A percentile compares a stretch with the other conserved stretches of the same genome.
These are phyloP conservation scores for Tenthredo notha DNA, from an alignment of 2,888 invertebrate species.

Conservation along the genomic window DNA sequence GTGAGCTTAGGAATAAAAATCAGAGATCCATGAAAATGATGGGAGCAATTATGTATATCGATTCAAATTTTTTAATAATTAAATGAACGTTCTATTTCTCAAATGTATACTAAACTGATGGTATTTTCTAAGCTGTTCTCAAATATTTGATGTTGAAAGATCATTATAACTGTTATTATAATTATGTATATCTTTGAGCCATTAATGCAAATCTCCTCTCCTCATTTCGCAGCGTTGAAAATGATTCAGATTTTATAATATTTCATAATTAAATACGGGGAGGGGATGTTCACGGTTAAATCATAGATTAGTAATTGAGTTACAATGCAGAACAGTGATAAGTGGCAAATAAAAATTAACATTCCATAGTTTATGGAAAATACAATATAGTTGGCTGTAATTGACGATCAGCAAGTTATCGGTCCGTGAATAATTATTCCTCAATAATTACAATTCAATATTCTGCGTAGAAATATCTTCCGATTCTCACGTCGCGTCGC, in stretches of 20 bases:
- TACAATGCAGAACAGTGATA: neutral
- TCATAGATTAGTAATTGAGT: neutral
- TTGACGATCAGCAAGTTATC: neutral
- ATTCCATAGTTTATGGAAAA: constrained; percentile 24
- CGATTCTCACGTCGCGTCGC: neutral
- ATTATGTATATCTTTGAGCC: neutral
- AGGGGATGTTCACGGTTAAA: neutral
- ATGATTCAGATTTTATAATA: neutral
- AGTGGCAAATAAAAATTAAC: neutral
- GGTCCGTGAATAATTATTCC: neutral
- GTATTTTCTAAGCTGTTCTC: neutral
- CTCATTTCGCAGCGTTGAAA: neutral
- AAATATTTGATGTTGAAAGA: neutral
- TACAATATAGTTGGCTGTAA: neutral
- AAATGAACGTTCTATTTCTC: neutral
- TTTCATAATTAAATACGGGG: neutral
- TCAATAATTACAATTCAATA: neutral
- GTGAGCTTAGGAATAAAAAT: neutral
- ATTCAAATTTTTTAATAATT: neutral
- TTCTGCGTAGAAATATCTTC: neutral
- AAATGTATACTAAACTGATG: neutral
- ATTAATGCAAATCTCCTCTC: constrained; percentile 12
- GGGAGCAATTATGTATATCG: neutral
- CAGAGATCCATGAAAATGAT: neutral
- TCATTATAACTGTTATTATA: neutral